These are phyloP conservation scores for Oscheius sp. DNA, from an alignment of 2,888 invertebrate species.

Conservation along the genomic window DNA sequence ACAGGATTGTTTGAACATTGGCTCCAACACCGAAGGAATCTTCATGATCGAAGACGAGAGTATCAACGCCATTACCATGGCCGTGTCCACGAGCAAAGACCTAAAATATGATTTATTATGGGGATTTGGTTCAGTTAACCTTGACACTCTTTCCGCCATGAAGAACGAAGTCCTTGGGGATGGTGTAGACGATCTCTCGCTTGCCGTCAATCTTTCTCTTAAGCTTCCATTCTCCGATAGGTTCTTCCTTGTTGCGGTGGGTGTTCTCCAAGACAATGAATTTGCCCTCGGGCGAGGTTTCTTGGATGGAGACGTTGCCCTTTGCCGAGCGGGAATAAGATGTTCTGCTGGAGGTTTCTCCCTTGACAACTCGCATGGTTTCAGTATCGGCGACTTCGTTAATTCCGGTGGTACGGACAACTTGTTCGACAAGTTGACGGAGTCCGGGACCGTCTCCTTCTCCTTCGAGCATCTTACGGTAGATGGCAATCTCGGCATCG, in stretches of 20 bases:
- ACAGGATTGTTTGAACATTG: constrained; percentile 72
- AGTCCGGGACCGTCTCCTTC: constrained; percentile 76
- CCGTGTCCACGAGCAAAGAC: constrained; percentile 66
- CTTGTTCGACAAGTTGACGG: constrained; percentile 73
- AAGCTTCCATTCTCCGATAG: constrained; percentile 74
- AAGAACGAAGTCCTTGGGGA: constrained; percentile 71
- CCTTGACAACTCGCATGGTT: constrained; percentile 69
- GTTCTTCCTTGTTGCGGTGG: constrained; percentile 74
- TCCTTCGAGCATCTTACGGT: constrained; percentile 77
- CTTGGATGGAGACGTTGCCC: constrained; percentile 75
- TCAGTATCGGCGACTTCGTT: constrained; percentile 70
- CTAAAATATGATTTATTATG: constrained; percentile 18
- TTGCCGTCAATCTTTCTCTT: constrained; percentile 74
- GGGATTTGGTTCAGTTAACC: constrained; percentile 40
- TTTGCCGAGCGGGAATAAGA: constrained; percentile 77
- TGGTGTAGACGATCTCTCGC: constrained; percentile 71
- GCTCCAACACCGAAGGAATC: constrained; percentile 69
- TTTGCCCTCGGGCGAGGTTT: constrained; percentile 76
- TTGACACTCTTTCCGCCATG: constrained; percentile 70
- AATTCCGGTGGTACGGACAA: constrained; percentile 72
- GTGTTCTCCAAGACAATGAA: constrained; percentile 76
- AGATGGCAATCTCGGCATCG: constrained; percentile 78
- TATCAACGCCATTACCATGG: constrained; percentile 53
- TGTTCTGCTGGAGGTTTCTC: constrained; percentile 76
- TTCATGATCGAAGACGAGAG: constrained; percentile 67